phyloP scores from a whole-genome alignment of 2,888 invertebrate genomes.

The Drosophila aldrichi region DNA sequence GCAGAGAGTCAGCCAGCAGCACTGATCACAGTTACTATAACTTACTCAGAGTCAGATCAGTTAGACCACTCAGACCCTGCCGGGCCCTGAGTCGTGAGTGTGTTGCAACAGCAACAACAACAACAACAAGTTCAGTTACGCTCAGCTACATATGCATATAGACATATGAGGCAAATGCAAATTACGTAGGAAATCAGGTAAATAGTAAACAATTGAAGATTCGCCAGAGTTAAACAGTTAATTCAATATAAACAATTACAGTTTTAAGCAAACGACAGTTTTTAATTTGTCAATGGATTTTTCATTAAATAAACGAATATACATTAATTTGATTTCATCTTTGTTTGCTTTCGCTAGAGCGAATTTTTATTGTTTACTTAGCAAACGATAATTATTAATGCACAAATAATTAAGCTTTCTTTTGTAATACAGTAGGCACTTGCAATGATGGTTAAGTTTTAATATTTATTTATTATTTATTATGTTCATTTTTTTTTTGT shows the following conservation, averaged over 20 bases:
- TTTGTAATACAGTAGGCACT: neutral
- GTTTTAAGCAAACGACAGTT: neutral
- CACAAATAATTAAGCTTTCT: neutral
- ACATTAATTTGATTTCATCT: constrained; percentile 1
- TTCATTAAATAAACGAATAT: neutral
- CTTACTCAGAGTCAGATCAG: neutral
- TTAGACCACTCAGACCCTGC: constrained; percentile 2
- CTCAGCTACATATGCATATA: neutral
- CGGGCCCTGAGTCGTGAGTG: constrained; percentile 9
- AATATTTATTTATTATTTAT: no score
- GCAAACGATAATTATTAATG: neutral
- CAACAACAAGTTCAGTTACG: constrained; percentile 17
- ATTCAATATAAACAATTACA: constrained; percentile 9
- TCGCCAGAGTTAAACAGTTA: constrained; percentile 12
- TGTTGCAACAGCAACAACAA: constrained; percentile 9
- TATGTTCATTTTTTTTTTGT: neutral
- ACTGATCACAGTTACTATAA: neutral
- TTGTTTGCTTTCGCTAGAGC: constrained; percentile 5
- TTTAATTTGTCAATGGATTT: constrained; percentile 3
- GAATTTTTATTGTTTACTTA: neutral
- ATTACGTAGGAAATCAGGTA: constrained; percentile 27
- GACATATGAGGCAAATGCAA: constrained; percentile 18
- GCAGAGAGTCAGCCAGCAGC: neutral
- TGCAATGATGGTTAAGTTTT: neutral
- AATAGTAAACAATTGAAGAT: neutral